phyloP scores from a whole-genome alignment of 2,888 invertebrate genomes.

The Lottia gigantea region DNA sequence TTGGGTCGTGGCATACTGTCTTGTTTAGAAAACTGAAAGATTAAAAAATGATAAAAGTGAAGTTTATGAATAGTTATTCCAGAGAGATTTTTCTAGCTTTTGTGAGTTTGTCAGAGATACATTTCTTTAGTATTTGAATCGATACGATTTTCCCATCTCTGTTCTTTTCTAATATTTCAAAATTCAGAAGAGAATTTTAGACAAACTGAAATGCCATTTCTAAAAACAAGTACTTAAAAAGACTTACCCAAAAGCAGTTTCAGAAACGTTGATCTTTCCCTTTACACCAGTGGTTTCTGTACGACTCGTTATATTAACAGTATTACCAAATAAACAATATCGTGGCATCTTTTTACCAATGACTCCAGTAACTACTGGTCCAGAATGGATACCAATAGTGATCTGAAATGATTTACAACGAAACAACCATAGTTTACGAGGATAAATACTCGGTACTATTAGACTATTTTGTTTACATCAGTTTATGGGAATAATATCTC shows the following conservation, averaged over 20 bases:
- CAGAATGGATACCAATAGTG: constrained; percentile 64
- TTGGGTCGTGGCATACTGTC: constrained; percentile 47
- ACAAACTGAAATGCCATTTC: background rate
- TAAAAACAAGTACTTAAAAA: background rate
- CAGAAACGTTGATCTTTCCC: constrained; percentile 62
- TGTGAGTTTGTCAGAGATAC: too few relatives aligned
- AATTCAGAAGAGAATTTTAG: background rate
- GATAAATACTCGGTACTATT: too few relatives aligned
- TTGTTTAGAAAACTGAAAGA: constrained; percentile 48
- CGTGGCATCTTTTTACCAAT: constrained; percentile 65
- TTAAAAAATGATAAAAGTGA: background rate
- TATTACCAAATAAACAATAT: constrained; percentile 65
- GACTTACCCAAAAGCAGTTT: constrained; percentile 64
- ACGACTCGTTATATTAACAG: constrained; percentile 64
- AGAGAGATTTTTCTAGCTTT: too few relatives aligned
- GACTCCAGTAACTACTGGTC: constrained; percentile 65
- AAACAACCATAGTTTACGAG: too few relatives aligned
- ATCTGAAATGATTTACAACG: constrained; percentile 41
- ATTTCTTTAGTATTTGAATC: too few relatives aligned
- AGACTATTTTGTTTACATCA: too few relatives aligned
- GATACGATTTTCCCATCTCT: too few relatives aligned
- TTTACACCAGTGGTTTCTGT: constrained; percentile 64
- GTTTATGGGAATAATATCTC: too few relatives aligned
- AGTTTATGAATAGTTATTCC: too few relatives aligned
- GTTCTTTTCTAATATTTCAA: background rate